Base-by-base conservation (phyloP, 2,113 vertebrate genomes). In the Pterocles gutturalis region DNA sequence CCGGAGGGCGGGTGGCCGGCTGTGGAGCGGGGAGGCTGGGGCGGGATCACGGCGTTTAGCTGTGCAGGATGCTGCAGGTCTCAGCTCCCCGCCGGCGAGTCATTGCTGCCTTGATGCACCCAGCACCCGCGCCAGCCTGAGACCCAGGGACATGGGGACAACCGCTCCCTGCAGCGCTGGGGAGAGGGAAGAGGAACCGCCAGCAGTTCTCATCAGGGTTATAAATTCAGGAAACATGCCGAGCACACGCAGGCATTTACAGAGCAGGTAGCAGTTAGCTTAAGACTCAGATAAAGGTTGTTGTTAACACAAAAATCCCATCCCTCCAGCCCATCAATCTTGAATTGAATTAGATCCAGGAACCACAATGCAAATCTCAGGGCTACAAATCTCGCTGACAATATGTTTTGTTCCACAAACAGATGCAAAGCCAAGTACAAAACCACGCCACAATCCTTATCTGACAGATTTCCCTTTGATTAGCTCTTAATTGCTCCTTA, bases 401-500 rank as follows among this genome's bases (percentile, higher is more conserved):
- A 80, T 90, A 91, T 31, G 81, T 83, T 96, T 95, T 94, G 91
- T 92, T 94, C 78, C 82, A 94, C 75, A 87, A 91, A 94, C 72
- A 95, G 89, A 88, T 55, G 75, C 81, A 93, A 92, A 93, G 78
- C 61, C 87, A 73, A 87, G 62, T 90, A 53, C 66, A 96, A 87
- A 95, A 73, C 69, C 51, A 17, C 84, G 75, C 12, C 66, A 12
- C 62, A 65, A 62, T 49, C 62, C 75, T 70, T 89, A 94, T 73
- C 70, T 83, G 89, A 89, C 87, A 94, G 84, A 88, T 70, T 96
- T 82, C 54, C 43, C 84, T 93, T 87, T 87, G 91, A 96, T 94
- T 95, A 94, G 78, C 75, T 79, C 85, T 88, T 96, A 94, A 92
- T 89, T 95, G 95, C 71, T 95, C 87, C 13, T 96, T 94, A 91